phyloP scores from a whole-genome alignment of 1,140 invertebrate species.

The Zaprionus inermis region DNA sequence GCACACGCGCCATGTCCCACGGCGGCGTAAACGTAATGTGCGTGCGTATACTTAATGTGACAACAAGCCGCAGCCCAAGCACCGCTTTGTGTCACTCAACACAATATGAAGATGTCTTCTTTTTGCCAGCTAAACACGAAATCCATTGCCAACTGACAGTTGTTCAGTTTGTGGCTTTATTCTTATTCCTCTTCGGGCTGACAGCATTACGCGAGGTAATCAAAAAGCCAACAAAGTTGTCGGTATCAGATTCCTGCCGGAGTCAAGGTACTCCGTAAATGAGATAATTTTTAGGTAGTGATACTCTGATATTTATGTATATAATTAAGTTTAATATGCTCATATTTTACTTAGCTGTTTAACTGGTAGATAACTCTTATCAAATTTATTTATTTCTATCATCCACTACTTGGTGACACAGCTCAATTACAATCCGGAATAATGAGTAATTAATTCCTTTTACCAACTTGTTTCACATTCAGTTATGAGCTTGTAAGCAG shows the following conservation, averaged over 20 bases:
- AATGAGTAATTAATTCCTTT: slow-evolving; percentile 36
- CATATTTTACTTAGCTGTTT: too few relatives aligned
- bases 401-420: slow-evolving; percentile 1
- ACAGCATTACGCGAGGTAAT: slow-evolving; percentile 17
- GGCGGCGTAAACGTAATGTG: slow-evolving; percentile 37
- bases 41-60: slow-evolving; percentile 47
- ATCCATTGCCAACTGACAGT: slow-evolving; percentile 3
- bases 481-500: slow-evolving; percentile 36
- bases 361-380: neutral
- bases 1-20: neutral
- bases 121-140: neutral
- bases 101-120: neutral
- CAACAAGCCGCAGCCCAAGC: slow-evolving; percentile 22
- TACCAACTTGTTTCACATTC: slow-evolving; percentile 30
- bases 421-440: slow-evolving; percentile 14
- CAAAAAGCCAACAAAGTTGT: slow-evolving; percentile 17
- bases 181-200: neutral
- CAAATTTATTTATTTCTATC: neutral
- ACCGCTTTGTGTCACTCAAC: slow-evolving; percentile 34
- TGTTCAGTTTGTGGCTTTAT: slow-evolving; percentile 4
- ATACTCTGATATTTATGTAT: neutral
- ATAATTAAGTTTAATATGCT: too few relatives aligned
- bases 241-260: neutral
- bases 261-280: neutral
- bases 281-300: neutral